Conservation (phyloP, 2,797 vertebrate genomes). For the Tenualosa thibaudeaui region DNA sequence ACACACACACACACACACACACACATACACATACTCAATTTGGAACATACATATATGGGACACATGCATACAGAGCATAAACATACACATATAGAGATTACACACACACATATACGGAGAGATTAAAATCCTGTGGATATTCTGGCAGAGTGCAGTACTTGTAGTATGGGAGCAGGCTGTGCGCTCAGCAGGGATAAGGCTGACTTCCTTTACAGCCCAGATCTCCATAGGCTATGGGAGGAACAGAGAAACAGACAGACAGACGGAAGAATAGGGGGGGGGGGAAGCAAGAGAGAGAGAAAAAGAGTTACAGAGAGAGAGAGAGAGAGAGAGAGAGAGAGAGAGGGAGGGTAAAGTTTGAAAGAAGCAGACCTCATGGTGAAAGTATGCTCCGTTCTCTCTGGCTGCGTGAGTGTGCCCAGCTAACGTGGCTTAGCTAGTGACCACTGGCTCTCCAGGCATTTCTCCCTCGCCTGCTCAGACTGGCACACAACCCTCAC, state of each 20-base stretch:
- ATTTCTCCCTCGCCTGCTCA: background rate
- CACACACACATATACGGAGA: background rate
- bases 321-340: background rate
- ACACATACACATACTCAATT: background rate
- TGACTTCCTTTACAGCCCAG: background rate
- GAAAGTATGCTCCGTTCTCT: background rate
- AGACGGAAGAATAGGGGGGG: background rate
- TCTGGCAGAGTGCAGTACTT: constrained; percentile 26
- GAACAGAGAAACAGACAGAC: background rate
- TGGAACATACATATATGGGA: background rate
- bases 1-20: background rate
- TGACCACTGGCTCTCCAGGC: background rate
- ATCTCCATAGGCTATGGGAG: background rate
- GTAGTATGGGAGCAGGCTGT: constrained; percentile 17
- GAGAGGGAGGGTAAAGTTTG: background rate
- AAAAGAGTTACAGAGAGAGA: background rate
- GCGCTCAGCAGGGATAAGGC: background rate
- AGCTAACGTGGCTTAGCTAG: background rate
- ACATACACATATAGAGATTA: background rate
- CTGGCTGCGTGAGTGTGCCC: background rate
- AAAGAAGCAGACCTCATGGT: background rate
- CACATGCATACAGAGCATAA: background rate
- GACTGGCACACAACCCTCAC: background rate
- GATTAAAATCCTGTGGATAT: constrained; percentile 18
- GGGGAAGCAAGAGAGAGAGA: background rate